Evolutionary conservation across 2,797 vertebrate genomes (phyloP).

Genomic region (Clarias fuscus): DNA sequence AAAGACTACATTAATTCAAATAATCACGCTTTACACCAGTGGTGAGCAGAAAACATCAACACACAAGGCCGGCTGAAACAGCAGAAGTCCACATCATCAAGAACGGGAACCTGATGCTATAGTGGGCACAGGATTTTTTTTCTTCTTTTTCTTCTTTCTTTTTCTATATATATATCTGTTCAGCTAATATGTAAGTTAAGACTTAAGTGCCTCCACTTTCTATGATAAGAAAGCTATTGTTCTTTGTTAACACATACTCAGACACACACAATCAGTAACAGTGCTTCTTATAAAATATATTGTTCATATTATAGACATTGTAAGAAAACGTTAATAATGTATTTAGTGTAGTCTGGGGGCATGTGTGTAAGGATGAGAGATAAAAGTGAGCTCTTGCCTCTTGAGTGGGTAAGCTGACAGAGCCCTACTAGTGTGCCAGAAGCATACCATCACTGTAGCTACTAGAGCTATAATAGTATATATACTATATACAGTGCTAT

Average conservation of each 20-base stretch:
- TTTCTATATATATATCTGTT: background rate
- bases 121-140: background rate
- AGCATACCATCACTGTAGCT: background rate
- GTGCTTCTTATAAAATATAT: background rate
- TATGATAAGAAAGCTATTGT: background rate
- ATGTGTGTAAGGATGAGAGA: slow-evolving; percentile 17
- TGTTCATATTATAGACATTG: slow-evolving; percentile 17
- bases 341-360: slow-evolving; percentile 6
- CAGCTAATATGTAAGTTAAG: too few species aligned
- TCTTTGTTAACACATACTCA: background rate
- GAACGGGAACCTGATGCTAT: background rate
- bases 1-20: background rate
- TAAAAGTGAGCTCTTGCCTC: slow-evolving; percentile 32
- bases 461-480: too few species aligned
- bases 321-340: slow-evolving; percentile 25
- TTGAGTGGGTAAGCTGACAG: slow-evolving; percentile 30
- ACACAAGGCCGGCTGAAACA: background rate
- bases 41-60: background rate
- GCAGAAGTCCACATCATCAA: background rate
- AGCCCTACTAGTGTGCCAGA: slow-evolving; percentile 31
- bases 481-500: background rate
- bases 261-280: background rate
- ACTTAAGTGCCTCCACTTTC: background rate
- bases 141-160: too few species aligned
- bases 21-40: background rate